Percentiles rank a stretch among this genome's conserved stretches.
Conservation (phyloP, 1,140 invertebrate species). For the Piezodorus guildinii region DNA sequence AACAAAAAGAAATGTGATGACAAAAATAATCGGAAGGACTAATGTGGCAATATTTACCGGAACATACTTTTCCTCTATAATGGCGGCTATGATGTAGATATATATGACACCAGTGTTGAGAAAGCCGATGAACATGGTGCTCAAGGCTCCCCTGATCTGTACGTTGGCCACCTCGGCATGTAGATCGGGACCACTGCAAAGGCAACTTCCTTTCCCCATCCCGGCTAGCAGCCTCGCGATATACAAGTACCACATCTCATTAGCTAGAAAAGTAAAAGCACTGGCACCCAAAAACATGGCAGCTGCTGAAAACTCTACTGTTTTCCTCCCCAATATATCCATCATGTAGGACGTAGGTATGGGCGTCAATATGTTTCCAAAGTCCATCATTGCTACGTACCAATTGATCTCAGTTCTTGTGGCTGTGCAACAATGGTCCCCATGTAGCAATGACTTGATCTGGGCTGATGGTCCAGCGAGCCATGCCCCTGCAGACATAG, state of each 20-base stretch:
- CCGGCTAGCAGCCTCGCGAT: slow-evolving; percentile 44
- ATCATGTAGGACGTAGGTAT: no score
- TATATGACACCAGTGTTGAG: slow-evolving; percentile 62
- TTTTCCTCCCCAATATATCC: no score
- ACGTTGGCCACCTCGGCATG: slow-evolving; percentile 59
- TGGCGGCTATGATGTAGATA: slow-evolving; percentile 62
- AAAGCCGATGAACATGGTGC: slow-evolving; percentile 68
- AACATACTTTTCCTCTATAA: slow-evolving; percentile 44
- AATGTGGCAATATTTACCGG: slow-evolving; percentile 52
- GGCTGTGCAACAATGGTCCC: neutral
- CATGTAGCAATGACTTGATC: no score
- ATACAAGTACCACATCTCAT: slow-evolving; percentile 36
- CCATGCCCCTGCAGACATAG: no score
- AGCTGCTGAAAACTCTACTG: slow-evolving; percentile 37
- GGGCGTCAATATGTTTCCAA: no score
- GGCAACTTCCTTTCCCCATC: slow-evolving; percentile 54
- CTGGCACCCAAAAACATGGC: slow-evolving; percentile 19
- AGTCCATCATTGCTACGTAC: no score
- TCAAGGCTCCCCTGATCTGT: slow-evolving; percentile 33
- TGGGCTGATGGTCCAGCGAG: no score
- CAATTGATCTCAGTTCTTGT: no score
- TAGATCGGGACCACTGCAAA: slow-evolving; percentile 74
- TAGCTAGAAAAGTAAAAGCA: neutral
- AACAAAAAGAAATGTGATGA: slow-evolving; percentile 55
- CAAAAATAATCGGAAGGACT: slow-evolving; percentile 46